These are phyloP conservation scores for Conopomorpha cramerella DNA, from an alignment of 1,140 invertebrate species.

Conservation along the genomic window DNA sequence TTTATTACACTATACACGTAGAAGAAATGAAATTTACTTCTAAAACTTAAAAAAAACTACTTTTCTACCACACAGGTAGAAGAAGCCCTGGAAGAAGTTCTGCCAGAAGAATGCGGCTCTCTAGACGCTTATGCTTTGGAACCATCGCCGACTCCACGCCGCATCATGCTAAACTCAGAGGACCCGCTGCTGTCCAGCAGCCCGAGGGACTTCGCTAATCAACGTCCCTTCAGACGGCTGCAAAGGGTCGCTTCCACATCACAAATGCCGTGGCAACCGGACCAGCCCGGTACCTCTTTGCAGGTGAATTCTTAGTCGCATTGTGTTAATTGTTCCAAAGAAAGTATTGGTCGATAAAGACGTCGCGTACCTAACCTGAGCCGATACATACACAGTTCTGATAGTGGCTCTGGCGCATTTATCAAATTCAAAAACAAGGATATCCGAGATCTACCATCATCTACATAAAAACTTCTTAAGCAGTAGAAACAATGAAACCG, in stretches of 20 bases:
- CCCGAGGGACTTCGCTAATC: constrained; percentile 74
- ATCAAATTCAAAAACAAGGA: no score
- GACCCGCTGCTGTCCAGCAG: constrained; percentile 81
- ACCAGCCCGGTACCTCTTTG: constrained; percentile 35
- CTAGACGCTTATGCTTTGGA: constrained; percentile 67
- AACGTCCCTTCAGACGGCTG: constrained; percentile 66
- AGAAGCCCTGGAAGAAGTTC: constrained; percentile 78
- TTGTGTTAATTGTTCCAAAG: no score
- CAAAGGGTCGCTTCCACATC: constrained; percentile 19
- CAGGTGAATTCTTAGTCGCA: constrained; percentile 37
- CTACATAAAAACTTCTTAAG: no score
- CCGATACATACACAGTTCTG: no score
- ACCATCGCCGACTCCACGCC: constrained; percentile 67
- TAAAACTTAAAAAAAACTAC: no score
- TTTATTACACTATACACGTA: no score
- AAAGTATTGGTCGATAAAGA: no score
- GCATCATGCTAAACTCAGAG: constrained; percentile 79
- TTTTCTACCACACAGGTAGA: constrained; percentile 61
- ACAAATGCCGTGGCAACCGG: constrained; percentile 24
- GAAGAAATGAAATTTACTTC: no score
- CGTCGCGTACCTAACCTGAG: no score
- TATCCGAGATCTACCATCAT: no score
- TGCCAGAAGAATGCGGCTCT: constrained; percentile 73
- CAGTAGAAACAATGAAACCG: no score
- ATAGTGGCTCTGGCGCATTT: no score